Conservation (phyloP, 2,888 invertebrate species). For the Eremobia ochroleuca region DNA sequence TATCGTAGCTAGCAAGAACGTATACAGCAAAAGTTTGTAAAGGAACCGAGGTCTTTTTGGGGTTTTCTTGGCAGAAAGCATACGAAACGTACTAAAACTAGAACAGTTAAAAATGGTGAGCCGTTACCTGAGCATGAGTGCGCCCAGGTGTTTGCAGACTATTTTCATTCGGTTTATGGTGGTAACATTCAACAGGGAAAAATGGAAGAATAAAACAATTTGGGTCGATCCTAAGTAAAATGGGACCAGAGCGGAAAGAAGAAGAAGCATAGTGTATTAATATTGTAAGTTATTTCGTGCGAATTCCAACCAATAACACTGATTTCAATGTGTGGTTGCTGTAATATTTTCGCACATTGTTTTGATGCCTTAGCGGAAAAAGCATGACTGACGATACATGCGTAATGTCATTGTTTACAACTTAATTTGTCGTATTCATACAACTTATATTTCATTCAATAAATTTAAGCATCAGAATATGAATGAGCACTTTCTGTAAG, state of each 20-base stretch:
- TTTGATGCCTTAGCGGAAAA: conserved; percentile 30
- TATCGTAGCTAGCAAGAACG: too few relatives aligned
- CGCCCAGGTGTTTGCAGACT: too few relatives aligned
- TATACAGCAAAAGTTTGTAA: too few relatives aligned
- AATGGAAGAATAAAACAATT: not conserved
- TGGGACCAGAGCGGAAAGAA: not conserved
- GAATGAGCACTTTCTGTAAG: conserved; percentile 69
- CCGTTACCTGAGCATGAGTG: too few relatives aligned
- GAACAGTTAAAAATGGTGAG: too few relatives aligned
- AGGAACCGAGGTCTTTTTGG: too few relatives aligned
- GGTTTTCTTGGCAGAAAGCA: too few relatives aligned
- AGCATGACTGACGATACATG: conserved; percentile 20
- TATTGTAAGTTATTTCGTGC: not conserved
- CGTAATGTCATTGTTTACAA: conserved; percentile 48
- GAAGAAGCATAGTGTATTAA: not conserved
- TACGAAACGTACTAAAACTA: too few relatives aligned
- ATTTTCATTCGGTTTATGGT: too few relatives aligned
- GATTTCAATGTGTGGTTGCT: not conserved
- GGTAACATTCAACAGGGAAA: not conserved
- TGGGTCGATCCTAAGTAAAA: not conserved
- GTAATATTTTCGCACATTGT: conserved; percentile 39
- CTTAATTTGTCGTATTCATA: conserved; percentile 45
- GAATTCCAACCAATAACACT: conserved; percentile 3
- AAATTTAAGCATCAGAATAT: conserved; percentile 64
- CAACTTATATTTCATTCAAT: conserved; percentile 64